A percentile compares a stretch with the other conserved stretches of the same genome.
Conservation (phyloP, 2,797 vertebrate genomes). For the Spondyliosoma cantharus region DNA sequence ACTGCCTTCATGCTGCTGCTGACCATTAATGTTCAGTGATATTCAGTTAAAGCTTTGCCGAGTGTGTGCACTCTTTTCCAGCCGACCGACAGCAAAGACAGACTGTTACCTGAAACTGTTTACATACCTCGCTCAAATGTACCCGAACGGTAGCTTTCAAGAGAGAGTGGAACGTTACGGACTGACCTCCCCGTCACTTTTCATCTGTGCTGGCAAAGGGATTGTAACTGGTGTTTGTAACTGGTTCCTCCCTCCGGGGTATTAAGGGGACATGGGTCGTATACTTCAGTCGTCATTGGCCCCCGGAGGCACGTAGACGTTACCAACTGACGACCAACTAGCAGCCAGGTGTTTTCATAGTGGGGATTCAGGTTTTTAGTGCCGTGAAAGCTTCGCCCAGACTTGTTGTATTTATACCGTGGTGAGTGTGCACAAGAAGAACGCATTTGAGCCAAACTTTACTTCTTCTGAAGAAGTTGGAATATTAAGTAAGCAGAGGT, state of each 20-base stretch:
- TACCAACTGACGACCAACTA: neutral
- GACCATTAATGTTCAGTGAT: slow-evolving; percentile 2
- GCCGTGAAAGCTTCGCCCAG: neutral
- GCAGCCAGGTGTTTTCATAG: slow-evolving; percentile 29
- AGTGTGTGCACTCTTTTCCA: slow-evolving; percentile 13
- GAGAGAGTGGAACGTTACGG: neutral
- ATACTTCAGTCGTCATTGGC: slow-evolving; percentile 14
- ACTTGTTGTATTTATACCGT: neutral
- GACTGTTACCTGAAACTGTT: slow-evolving; percentile 28
- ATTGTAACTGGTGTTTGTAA: slow-evolving; percentile 7
- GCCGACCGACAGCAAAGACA: slow-evolving; percentile 7
- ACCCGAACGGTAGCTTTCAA: slow-evolving; percentile 22
- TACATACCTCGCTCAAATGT: slow-evolving; percentile 36
- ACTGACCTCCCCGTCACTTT: neutral
- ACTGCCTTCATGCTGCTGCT: neutral
- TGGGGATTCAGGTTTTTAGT: neutral
- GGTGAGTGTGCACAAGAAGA: slow-evolving; percentile 5
- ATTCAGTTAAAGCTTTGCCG: slow-evolving; percentile 8
- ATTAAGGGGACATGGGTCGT: slow-evolving; percentile 17
- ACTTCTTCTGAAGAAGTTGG: neutral
- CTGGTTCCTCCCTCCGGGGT: slow-evolving; percentile 18
- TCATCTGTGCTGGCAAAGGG: neutral
- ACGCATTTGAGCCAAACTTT: neutral
- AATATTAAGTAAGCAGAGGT: too few relatives aligned
- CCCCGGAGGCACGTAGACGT: slow-evolving; percentile 6